These are phyloP conservation scores for Zootermopsis nevadensis DNA, from an alignment of 2,888 invertebrate species.

Conservation along the genomic window DNA sequence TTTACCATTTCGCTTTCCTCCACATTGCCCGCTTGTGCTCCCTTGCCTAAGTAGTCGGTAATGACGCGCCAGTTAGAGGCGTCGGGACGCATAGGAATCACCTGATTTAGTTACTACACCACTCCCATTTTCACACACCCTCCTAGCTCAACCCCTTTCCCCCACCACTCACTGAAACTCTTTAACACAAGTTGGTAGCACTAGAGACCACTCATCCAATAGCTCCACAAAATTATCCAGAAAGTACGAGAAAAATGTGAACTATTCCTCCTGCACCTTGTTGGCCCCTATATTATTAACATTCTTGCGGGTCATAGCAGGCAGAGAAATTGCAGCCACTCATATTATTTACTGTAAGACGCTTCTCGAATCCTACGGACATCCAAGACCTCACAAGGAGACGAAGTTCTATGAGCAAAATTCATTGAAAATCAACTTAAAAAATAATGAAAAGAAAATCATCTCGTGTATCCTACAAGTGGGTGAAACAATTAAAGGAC, in stretches of 20 bases:
- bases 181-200: conserved; percentile 13
- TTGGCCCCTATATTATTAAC: neutral
- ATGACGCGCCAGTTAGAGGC: conserved; percentile 55
- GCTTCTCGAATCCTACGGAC: neutral
- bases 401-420: neutral
- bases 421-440: too few species aligned
- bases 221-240: conserved; percentile 10
- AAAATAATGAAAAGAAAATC: too few species aligned
- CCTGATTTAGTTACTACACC: conserved; percentile 55
- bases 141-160: neutral
- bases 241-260: conserved; percentile 1
- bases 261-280: conserved; percentile 6
- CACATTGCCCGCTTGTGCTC: conserved; percentile 55
- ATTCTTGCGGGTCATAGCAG: neutral
- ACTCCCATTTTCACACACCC: neutral
- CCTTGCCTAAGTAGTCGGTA: conserved; percentile 59
- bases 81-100: conserved; percentile 58
- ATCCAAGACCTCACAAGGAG: conserved; percentile 2
- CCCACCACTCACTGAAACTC: conserved; percentile 5
- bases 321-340: conserved; percentile 25
- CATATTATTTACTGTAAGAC: conserved; percentile 14
- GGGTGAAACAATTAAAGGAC: too few species aligned
- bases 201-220: neutral
- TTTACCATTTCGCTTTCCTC: conserved; percentile 29
- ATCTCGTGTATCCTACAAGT: too few species aligned